Percentiles rank a stretch among this genome's conserved stretches.
phyloP scores from a whole-genome alignment of 2,113 vertebrate species.

The Corythaeola cristata region DNA sequence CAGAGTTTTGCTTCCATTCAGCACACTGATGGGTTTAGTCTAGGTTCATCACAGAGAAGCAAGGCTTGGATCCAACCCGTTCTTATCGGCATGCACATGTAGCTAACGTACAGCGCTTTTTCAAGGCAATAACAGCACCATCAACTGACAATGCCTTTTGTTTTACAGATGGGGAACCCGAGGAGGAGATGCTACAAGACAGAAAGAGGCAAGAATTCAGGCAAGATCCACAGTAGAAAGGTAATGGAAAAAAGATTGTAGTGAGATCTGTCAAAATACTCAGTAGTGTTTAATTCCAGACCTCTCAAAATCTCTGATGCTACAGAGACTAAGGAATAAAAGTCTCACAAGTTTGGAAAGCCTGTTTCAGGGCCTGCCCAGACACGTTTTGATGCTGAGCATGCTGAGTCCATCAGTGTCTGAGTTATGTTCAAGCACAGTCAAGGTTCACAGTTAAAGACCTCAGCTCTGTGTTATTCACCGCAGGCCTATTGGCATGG shows the following conservation, averaged over 20 bases:
- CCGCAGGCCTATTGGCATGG: neutral
- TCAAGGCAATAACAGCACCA: neutral
- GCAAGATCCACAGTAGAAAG: neutral
- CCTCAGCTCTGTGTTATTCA: no score
- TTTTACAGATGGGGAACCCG: neutral
- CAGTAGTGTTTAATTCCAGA: neutral
- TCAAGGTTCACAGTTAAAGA: neutral
- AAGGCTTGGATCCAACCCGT: neutral
- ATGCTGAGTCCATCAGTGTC: neutral
- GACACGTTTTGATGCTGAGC: neutral
- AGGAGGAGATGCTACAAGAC: neutral
- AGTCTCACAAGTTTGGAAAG: neutral
- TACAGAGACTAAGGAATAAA: neutral
- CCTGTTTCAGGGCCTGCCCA: neutral
- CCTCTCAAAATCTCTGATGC: neutral
- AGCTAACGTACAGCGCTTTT: fast-evolving
- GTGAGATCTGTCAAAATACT: neutral
- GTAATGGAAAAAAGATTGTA: neutral
- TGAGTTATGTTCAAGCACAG: neutral
- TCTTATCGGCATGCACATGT: neutral
- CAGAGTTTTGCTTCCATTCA: neutral
- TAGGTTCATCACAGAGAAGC: neutral
- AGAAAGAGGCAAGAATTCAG: neutral
- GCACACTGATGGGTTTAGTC: neutral
- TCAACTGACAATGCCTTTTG: neutral